Evolutionary conservation across 2,797 vertebrate genomes (phyloP).

Genomic region (Rhynchotus rufescens): DNA sequence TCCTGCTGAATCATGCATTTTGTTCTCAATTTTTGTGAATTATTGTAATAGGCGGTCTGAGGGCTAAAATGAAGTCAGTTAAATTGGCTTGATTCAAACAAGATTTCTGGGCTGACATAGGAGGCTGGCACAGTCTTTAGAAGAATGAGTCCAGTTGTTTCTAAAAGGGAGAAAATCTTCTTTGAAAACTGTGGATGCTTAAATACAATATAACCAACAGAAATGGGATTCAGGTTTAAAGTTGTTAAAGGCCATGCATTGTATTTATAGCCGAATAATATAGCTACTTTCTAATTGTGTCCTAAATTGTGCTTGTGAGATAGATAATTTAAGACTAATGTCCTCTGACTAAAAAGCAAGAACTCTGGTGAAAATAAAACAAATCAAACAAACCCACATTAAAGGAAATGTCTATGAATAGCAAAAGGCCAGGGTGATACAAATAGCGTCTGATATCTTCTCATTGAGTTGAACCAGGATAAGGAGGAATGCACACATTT

Average conservation of each 20-base stretch:
- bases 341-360: constrained; percentile 18
- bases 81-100: constrained; percentile 11
- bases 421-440: neutral
- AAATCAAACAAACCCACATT: neutral
- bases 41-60: constrained; percentile 19
- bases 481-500: neutral
- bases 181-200: constrained; percentile 27
- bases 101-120: neutral
- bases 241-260: neutral
- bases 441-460: neutral
- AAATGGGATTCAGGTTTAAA: constrained; percentile 28
- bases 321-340: neutral
- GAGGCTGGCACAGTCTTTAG: neutral
- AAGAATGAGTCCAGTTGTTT: constrained; percentile 31
- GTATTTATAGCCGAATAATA: neutral
- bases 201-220: constrained; percentile 12
- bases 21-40: neutral
- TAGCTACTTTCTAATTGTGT: neutral
- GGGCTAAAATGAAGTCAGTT: neutral
- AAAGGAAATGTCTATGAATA: constrained; percentile 21
- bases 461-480: neutral
- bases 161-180: constrained; percentile 8
- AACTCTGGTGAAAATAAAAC: neutral
- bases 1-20: neutral
- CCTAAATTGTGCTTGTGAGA: constrained; percentile 5